Conservation (phyloP, 2,888 invertebrate genomes). For the Alcis repandata region DNA sequence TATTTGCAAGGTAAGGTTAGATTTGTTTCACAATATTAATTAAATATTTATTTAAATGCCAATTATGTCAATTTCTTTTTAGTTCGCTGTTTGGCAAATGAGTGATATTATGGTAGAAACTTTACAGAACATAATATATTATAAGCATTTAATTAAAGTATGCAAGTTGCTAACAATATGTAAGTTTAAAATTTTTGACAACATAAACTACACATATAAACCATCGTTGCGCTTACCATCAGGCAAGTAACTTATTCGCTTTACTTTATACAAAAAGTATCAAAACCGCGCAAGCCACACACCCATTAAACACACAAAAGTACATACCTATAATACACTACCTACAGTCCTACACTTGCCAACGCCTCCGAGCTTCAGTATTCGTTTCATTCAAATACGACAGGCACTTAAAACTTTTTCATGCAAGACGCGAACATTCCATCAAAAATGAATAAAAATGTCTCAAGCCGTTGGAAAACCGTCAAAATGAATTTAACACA, state of each 20-base stretch:
- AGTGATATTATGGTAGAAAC: too few species aligned
- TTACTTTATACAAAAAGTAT: slow-evolving; percentile 30
- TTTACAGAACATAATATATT: too few species aligned
- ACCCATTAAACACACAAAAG: slow-evolving; percentile 38
- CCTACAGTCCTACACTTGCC: slow-evolving; percentile 44
- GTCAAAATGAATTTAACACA: slow-evolving; percentile 67
- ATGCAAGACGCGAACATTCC: slow-evolving; percentile 41
- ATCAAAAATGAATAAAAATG: slow-evolving; percentile 66
- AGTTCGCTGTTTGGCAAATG: too few species aligned
- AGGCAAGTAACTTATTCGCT: too few species aligned
- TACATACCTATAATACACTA: slow-evolving; percentile 25
- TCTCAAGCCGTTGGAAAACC: slow-evolving; percentile 72
- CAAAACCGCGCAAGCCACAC: slow-evolving; percentile 32
- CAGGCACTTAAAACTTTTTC: slow-evolving; percentile 44
- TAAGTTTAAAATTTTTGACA: too few species aligned
- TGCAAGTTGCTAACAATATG: too few species aligned
- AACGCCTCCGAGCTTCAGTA: slow-evolving; percentile 35
- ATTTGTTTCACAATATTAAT: too few species aligned
- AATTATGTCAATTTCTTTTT: too few species aligned
- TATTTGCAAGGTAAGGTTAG: too few species aligned
- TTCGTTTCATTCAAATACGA: slow-evolving; percentile 46
- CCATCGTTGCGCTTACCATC: background rate
- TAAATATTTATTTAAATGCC: too few species aligned
- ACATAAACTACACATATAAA: too few species aligned
- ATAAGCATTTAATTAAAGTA: too few species aligned